phyloP scores from a whole-genome alignment of 2,888 invertebrate genomes.

The Tipula lateralis region DNA sequence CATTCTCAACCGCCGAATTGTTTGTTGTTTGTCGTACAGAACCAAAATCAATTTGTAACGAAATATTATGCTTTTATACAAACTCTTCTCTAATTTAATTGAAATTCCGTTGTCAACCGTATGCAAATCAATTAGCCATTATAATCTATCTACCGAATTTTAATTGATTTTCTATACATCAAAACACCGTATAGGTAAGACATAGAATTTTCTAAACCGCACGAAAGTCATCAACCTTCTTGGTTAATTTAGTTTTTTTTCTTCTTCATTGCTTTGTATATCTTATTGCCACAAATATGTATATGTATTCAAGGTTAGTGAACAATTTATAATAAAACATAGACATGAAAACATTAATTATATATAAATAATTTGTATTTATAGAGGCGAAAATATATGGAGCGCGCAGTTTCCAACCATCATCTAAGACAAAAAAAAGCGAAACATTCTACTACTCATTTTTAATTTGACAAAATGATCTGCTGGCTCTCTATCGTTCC shows the following conservation, averaged over 20 bases:
- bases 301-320: constrained; percentile 2
- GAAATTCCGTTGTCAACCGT: background rate
- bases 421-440: background rate
- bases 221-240: background rate
- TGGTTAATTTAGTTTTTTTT: background rate
- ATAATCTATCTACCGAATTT: background rate
- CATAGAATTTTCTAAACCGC: background rate
- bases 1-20: too few relatives aligned
- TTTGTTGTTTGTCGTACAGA: too few relatives aligned
- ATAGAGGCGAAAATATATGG: background rate
- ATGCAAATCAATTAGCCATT: background rate
- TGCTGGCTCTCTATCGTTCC: background rate
- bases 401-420: background rate
- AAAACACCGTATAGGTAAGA: background rate
- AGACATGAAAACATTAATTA: constrained; percentile 19
- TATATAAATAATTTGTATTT: constrained; percentile 24
- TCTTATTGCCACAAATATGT: constrained; percentile 3
- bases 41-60: background rate
- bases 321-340: background rate
- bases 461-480: constrained; percentile 24
- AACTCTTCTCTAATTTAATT: background rate
- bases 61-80: too few relatives aligned
- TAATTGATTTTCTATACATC: constrained; percentile 19
- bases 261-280: too few relatives aligned
- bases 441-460: constrained; percentile 20